These are phyloP conservation scores for Harmothoe impar DNA, from an alignment of 2,888 invertebrate genomes.

Conservation along the genomic window DNA sequence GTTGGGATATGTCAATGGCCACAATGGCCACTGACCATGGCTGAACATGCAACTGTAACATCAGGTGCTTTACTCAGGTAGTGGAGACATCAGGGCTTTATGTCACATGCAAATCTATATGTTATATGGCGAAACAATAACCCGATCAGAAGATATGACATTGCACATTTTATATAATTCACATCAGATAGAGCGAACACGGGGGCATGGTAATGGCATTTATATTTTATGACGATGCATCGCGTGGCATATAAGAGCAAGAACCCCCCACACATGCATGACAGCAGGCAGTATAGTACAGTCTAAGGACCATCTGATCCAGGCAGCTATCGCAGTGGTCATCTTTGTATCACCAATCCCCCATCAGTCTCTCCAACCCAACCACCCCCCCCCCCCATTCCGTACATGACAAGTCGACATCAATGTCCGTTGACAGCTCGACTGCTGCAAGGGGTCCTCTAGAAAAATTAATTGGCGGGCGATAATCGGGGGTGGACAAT, in stretches of 20 bases:
- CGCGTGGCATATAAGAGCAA: neutral
- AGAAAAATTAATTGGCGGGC: slow-evolving; percentile 55
- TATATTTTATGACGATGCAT: neutral
- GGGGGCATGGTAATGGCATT: neutral
- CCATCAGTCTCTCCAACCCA: slow-evolving; percentile 23
- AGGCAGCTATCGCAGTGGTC: slow-evolving; percentile 42
- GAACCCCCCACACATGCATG: no score
- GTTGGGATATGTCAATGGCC: no score
- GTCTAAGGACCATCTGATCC: neutral
- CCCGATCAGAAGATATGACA: no score
- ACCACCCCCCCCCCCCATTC: no score
- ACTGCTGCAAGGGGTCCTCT: slow-evolving; percentile 56
- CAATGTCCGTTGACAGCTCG: slow-evolving; percentile 56
- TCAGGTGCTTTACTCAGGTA: slow-evolving; percentile 53
- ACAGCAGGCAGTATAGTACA: no score
- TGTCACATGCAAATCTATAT: no score
- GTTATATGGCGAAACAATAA: no score
- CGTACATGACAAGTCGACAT: slow-evolving; percentile 25
- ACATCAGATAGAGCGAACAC: no score
- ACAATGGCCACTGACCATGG: no score
- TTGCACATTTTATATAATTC: no score
- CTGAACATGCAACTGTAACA: no score
- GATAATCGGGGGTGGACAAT: slow-evolving; percentile 58
- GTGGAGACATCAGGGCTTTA: neutral
- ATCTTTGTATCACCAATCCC: slow-evolving; percentile 35